Conservation (phyloP, 2,113 vertebrate genomes). For the Rallus limicola region DNA sequence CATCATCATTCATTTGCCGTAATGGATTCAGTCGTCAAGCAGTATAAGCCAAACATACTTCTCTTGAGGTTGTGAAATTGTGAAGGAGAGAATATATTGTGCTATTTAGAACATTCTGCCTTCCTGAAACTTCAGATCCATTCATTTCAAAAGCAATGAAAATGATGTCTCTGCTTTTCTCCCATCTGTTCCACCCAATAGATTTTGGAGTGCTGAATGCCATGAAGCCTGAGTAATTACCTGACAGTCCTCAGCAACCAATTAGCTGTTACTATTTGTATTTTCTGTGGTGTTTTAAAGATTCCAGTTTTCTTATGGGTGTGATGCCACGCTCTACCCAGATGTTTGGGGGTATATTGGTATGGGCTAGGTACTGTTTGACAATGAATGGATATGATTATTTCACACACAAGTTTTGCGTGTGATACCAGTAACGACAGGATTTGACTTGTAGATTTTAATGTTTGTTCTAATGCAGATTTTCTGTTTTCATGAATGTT, state of each 20-base stretch:
- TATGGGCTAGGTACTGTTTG: not conserved
- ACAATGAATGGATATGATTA: not conserved
- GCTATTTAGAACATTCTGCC: not conserved
- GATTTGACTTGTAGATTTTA: not conserved
- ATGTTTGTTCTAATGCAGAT: not conserved
- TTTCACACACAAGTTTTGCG: not conserved
- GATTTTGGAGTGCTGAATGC: not conserved
- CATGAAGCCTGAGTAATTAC: constrained; percentile 11
- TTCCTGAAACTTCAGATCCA: constrained; percentile 3
- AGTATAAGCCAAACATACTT: not conserved
- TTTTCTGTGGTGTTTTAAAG: not conserved
- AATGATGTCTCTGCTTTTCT: not conserved
- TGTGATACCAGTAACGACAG: not conserved
- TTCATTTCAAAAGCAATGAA: constrained; percentile 15
- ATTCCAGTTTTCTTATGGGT: not conserved
- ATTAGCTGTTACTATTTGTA: not conserved
- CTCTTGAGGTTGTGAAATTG: not conserved
- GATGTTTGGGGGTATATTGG: not conserved
- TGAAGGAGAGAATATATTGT: not conserved
- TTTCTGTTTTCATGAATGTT: not conserved
- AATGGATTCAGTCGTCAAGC: not conserved
- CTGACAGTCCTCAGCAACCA: not conserved
- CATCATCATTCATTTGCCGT: not conserved
- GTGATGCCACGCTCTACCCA: not conserved
- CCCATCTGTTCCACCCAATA: constrained; percentile 8